phyloP scores from a whole-genome alignment of 2,888 invertebrate species.

The Macroteleia sp. region DNA sequence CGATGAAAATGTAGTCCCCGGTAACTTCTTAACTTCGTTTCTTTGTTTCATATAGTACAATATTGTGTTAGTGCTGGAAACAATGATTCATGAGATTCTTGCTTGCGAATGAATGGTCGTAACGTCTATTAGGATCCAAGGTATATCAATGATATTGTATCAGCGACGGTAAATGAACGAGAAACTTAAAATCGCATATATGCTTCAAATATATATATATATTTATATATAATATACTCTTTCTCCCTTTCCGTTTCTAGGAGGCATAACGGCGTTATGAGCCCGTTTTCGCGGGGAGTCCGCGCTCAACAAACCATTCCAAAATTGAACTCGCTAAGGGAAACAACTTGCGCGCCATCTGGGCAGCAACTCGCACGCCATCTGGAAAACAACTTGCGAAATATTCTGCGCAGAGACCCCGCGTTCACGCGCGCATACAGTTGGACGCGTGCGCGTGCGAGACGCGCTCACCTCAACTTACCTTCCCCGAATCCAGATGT shows the following conservation, averaged over 20 bases:
- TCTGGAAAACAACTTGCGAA: no score
- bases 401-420: slow-evolving; percentile 7
- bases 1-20: slow-evolving; percentile 36
- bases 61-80: slow-evolving; percentile 34
- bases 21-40: slow-evolving; percentile 35
- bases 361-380: no score
- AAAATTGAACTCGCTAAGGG: no score
- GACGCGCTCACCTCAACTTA: slow-evolving; percentile 31
- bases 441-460: slow-evolving; percentile 35
- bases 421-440: slow-evolving; percentile 23
- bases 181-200: slow-evolving; percentile 14
- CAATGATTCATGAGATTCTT: slow-evolving; percentile 42
- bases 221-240: slow-evolving; percentile 53
- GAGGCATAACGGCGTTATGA: slow-evolving; percentile 49
- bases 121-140: slow-evolving; percentile 26
- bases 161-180: slow-evolving; percentile 4
- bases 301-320: background rate
- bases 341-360: no score
- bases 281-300: slow-evolving; percentile 13
- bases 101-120: slow-evolving; percentile 31
- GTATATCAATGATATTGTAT: slow-evolving; percentile 1
- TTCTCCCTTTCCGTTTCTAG: slow-evolving; percentile 40
- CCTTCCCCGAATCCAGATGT: slow-evolving; percentile 47
- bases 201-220: slow-evolving; percentile 28
- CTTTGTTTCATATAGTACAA: slow-evolving; percentile 36